Evolutionary conservation across 92 coral and sea anemone species (phyloP), one percentile per base, ranked within the genome.

Genomic region (Porites rus): DNA sequence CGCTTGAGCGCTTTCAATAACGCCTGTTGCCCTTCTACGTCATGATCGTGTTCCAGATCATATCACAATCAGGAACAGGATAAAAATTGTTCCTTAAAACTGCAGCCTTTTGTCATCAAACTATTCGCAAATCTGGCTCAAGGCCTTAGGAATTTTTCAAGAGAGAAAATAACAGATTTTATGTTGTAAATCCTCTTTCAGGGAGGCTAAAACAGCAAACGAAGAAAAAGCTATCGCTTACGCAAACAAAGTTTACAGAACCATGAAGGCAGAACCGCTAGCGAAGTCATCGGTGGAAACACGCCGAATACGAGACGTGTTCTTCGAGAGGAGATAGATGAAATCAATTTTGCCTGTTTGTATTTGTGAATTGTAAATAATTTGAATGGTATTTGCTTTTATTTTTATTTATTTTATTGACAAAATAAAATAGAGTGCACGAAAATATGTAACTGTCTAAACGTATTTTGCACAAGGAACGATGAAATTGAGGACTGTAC

Each of bases 271-370:
- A 1, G 77, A 88, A 59, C 92, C 98, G 24, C 84, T 90, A 66
- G 98, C 94, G 22, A 80, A 88, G 73, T 90, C 94, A 16, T 79
- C 89, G 71, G 92, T 93, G 60, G 96, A 90, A 75, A 87, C 90
- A 17, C 87, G 94, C 74, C 75, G 94, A 31, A 94, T 90, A 67
- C 87, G 98, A 69, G 98, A 94, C 67, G 96, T 94, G 10, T 94
- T 94, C 86, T 94, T 93, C 62, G 96, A 94, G 86, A 88, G 84
- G 84, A 90, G 98, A 94, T 94, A 88, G 75, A 46, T 74, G n/a
- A 50, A 14, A 3, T 24, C 74, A 51, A 14, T 31, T 58, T 16
- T 51, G 43, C n/a, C 10, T 75, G 43, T 62, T 62, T 2, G 38
- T 28, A 70, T 1, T 79, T 51, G 64, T 64, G 1, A 69, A 69